Percentiles rank a stretch among this genome's conserved stretches.
Conservation (phyloP, 2,113 vertebrate genomes). For the Percopsis transmontana region DNA sequence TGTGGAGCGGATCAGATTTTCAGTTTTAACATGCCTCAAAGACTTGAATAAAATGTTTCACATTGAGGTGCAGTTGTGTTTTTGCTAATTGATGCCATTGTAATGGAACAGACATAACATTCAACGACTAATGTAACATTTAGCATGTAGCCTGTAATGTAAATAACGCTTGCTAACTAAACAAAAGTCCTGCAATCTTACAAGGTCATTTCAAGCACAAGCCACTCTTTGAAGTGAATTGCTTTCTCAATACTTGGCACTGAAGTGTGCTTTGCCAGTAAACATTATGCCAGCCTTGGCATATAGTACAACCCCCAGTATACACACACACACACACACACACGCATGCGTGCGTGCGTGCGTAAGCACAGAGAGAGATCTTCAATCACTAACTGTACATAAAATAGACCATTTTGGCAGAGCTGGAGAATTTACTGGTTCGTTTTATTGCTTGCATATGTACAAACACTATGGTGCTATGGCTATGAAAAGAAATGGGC, state of each 20-base stretch:
- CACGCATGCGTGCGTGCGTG: background rate
- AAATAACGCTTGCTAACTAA: constrained; percentile 10
- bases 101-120: background rate
- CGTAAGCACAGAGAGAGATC: constrained; percentile 21
- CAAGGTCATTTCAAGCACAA: background rate
- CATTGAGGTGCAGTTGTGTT: background rate
- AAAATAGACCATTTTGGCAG: constrained; percentile 47
- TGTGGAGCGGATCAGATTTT: constrained; percentile 17
- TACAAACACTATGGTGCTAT: constrained; percentile 40
- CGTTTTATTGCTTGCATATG: constrained; percentile 64
- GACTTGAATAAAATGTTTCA: background rate
- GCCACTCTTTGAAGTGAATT: constrained; percentile 50
- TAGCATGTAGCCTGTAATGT: background rate
- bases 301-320: constrained; percentile 30
- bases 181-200: constrained; percentile 1
- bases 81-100: background rate
- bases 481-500: constrained; percentile 27
- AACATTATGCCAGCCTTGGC: constrained; percentile 55
- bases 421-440: constrained; percentile 19
- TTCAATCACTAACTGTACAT: constrained; percentile 31
- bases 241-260: constrained; percentile 65
- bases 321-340: constrained; percentile 8
- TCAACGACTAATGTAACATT: too few relatives aligned
- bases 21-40: constrained; percentile 20
- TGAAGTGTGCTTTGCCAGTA: constrained; percentile 70